Percentiles rank a stretch among this genome's conserved stretches.
These are phyloP conservation scores for Melanostoma mellinum DNA, from an alignment of 2,888 invertebrate species.

Conservation along the genomic window DNA sequence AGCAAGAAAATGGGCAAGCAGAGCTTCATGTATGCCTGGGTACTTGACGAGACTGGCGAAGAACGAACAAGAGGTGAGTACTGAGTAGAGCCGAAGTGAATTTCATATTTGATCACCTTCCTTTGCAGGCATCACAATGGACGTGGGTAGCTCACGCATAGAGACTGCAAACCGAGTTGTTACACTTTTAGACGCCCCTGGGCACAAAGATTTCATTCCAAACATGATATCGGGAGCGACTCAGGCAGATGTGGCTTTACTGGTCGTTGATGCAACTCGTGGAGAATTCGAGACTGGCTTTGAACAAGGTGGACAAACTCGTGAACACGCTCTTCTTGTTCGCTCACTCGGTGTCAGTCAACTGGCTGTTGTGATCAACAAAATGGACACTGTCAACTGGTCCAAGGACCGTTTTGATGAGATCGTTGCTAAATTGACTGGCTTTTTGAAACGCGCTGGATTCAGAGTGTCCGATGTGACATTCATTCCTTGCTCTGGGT, in stretches of 20 bases:
- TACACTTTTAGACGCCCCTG: constrained; percentile 97
- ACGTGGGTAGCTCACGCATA: constrained; percentile 96
- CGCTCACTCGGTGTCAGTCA: constrained; percentile 95
- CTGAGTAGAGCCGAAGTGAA: background rate
- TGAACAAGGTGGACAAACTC: constrained; percentile 98
- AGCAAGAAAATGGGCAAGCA: constrained; percentile 98
- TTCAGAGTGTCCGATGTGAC: constrained; percentile 93
- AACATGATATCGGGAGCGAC: constrained; percentile 99
- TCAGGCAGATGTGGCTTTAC: constrained; percentile 97
- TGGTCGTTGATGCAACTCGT: constrained; percentile 97
- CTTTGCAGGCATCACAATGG: constrained; percentile 94
- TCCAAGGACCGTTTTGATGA: constrained; percentile 94
- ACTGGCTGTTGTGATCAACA: constrained; percentile 97
- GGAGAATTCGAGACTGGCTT: constrained; percentile 99
- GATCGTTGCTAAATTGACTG: constrained; percentile 90
- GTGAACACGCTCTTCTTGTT: constrained; percentile 97
- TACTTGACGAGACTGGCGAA: constrained; percentile 98
- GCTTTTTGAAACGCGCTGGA: constrained; percentile 94
- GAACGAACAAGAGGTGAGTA: constrained; percentile 91
- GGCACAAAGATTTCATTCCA: constrained; percentile 99
- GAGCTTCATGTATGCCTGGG: constrained; percentile 99
- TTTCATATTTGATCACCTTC: background rate
- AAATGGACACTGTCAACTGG: constrained; percentile 98
- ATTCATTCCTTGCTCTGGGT: constrained; percentile 97
- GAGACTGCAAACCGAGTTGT: constrained; percentile 90